Percentiles rank a stretch among this genome's conserved stretches.
Conservation (phyloP, 2,888 invertebrate species). For the Cephalotes varians region DNA sequence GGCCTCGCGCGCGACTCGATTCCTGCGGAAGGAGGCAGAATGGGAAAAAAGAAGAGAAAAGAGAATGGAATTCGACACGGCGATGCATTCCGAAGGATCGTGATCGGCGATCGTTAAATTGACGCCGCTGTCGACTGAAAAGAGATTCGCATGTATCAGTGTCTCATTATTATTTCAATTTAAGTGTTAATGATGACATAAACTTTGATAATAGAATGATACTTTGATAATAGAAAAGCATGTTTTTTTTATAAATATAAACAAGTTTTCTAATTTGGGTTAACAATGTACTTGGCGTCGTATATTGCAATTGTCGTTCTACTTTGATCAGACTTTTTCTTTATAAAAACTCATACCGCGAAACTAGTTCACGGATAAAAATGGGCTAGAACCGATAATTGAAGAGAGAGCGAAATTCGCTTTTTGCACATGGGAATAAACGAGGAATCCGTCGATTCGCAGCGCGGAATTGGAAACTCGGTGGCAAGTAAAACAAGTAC, state of each 20-base stretch:
- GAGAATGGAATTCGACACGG: constrained; percentile 23
- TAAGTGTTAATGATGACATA: background rate
- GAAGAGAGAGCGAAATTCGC: background rate
- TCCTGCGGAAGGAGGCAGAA: background rate
- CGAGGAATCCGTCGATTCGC: background rate
- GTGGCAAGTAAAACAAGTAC: background rate
- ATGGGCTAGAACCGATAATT: background rate
- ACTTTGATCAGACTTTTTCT: background rate
- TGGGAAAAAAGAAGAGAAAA: constrained; percentile 35
- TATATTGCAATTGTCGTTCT: background rate
- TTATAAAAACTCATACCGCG: background rate
- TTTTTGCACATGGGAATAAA: background rate
- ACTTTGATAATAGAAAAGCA: background rate
- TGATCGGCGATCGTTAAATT: constrained; percentile 25
- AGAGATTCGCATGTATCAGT: background rate
- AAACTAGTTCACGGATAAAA: background rate
- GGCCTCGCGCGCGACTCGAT: constrained; percentile 32
- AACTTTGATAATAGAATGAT: background rate
- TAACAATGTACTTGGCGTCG: background rate
- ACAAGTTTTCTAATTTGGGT: background rate
- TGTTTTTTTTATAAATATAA: background rate
- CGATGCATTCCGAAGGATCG: constrained; percentile 50
- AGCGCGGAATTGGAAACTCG: background rate
- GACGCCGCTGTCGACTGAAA: background rate
- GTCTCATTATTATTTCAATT: background rate